Evolutionary conservation across 2,888 invertebrate genomes (phyloP).

Genomic region (Nomada fabriciana): DNA sequence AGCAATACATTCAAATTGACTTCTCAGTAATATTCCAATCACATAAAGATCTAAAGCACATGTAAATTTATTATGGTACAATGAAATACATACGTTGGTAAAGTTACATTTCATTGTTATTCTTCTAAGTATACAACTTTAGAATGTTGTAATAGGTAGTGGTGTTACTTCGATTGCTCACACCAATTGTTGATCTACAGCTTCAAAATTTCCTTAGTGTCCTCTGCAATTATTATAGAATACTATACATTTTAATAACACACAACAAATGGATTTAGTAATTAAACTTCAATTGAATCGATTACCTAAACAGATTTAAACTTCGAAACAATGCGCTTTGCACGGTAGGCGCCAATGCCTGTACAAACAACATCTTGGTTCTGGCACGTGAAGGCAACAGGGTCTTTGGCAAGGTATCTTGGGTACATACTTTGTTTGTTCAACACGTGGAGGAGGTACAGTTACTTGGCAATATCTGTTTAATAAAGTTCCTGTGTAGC

Average conservation of each 20-base stretch:
- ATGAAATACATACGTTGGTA: not conserved
- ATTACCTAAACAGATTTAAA: constrained; percentile 49
- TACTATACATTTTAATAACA: not conserved
- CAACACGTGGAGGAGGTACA: constrained; percentile 55
- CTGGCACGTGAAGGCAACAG: constrained; percentile 69
- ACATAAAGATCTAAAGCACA: not conserved
- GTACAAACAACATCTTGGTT: constrained; percentile 71
- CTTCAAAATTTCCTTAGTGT: too few species aligned
- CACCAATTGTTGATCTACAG: too few species aligned
- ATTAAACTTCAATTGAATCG: not conserved
- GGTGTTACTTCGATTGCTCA: too few species aligned
- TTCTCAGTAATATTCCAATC: constrained; percentile 75
- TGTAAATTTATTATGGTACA: not conserved
- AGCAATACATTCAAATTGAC: constrained; percentile 89
- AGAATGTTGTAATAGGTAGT: not conserved
- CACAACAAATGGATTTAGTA: not conserved
- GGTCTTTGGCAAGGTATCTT: constrained; percentile 67
- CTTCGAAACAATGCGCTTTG: constrained; percentile 75
- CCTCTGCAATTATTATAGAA: too few species aligned
- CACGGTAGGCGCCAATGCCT: constrained; percentile 72
- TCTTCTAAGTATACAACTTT: not conserved
- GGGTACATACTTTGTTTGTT: constrained; percentile 58
- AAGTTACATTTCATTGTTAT: not conserved
- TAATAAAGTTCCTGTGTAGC: constrained; percentile 7
- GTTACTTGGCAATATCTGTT: constrained; percentile 69